Percentiles rank a stretch among this genome's conserved stretches.
These are phyloP conservation scores for Gymnosoma rotundatum DNA, from an alignment of 2,888 invertebrate genomes.

Conservation along the genomic window DNA sequence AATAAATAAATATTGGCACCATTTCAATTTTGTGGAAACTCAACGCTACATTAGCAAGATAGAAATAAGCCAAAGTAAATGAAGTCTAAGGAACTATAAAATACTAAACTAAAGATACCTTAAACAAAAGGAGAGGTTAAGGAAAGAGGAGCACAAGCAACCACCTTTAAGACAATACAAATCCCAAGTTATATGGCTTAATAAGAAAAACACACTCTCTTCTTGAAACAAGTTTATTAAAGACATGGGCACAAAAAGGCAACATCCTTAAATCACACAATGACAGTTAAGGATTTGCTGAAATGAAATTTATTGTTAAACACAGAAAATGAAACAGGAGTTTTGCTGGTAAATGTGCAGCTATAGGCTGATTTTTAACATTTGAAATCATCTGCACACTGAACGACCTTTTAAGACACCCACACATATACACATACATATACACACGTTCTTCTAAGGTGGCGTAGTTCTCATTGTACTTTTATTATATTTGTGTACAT, in stretches of 20 bases:
- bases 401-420: too few relatives aligned
- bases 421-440: background rate
- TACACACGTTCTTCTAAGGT: background rate
- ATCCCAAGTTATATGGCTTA: constrained; percentile 64
- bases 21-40: constrained; percentile 67
- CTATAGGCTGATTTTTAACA: constrained; percentile 21
- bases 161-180: constrained; percentile 70
- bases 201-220: constrained; percentile 30
- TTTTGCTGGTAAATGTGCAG: background rate
- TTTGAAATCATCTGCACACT: constrained; percentile 2
- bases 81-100: constrained; percentile 76
- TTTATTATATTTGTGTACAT: constrained; percentile 15
- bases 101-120: constrained; percentile 70
- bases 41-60: constrained; percentile 46
- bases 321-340: constrained; percentile 20
- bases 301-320: constrained; percentile 79
- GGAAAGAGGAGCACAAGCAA: constrained; percentile 74
- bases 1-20: constrained; percentile 65
- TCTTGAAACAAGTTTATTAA: constrained; percentile 45
- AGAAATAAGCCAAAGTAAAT: constrained; percentile 23
- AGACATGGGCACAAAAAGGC: constrained; percentile 46
- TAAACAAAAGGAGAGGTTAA: constrained; percentile 46
- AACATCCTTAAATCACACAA: constrained; percentile 81
- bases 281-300: constrained; percentile 80
- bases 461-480: constrained; percentile 34